These are phyloP conservation scores for Aspidiotus destructor DNA, from an alignment of 2,888 invertebrate genomes.

Conservation along the genomic window DNA sequence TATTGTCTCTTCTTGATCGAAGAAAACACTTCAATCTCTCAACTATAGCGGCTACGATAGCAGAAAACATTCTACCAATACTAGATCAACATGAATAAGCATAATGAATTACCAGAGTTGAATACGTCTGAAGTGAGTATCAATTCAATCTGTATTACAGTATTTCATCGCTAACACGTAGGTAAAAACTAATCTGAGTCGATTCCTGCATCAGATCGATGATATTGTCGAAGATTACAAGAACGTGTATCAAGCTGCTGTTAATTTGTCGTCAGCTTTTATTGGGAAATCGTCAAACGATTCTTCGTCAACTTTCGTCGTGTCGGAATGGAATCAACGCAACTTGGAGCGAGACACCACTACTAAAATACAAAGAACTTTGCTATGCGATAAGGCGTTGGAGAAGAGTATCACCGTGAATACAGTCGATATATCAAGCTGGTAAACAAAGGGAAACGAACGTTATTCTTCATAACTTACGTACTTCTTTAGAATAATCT, in stretches of 20 bases:
- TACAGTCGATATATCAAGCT: slow-evolving; percentile 36
- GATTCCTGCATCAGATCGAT: slow-evolving; percentile 8
- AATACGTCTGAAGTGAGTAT: not conserved
- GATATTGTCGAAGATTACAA: slow-evolving; percentile 20
- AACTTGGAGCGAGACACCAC: slow-evolving; percentile 55
- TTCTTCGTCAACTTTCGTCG: slow-evolving; percentile 42
- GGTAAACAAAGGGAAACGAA: slow-evolving; percentile 40
- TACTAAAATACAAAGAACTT: slow-evolving; percentile 50
- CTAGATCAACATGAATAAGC: too few relatives aligned
- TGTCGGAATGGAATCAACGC: slow-evolving; percentile 54
- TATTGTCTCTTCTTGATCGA: too few relatives aligned
- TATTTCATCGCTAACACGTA: too few relatives aligned
- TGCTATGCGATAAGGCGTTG: slow-evolving; percentile 43
- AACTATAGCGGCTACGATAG: too few relatives aligned
- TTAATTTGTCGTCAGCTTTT: slow-evolving; percentile 23
- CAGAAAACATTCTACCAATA: too few relatives aligned
- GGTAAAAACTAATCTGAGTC: not conserved
- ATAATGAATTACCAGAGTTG: slow-evolving; percentile 5
- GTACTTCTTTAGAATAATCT: too few relatives aligned
- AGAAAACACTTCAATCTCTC: too few relatives aligned
- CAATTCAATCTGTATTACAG: too few relatives aligned
- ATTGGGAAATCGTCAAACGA: not conserved
- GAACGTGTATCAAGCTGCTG: slow-evolving; percentile 11
- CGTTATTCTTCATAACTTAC: not conserved
- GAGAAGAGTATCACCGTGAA: slow-evolving; percentile 34